Percentiles rank a stretch among this genome's conserved stretches.
Conservation (phyloP, 2,797 vertebrate species). For the Xenopus petersii region DNA sequence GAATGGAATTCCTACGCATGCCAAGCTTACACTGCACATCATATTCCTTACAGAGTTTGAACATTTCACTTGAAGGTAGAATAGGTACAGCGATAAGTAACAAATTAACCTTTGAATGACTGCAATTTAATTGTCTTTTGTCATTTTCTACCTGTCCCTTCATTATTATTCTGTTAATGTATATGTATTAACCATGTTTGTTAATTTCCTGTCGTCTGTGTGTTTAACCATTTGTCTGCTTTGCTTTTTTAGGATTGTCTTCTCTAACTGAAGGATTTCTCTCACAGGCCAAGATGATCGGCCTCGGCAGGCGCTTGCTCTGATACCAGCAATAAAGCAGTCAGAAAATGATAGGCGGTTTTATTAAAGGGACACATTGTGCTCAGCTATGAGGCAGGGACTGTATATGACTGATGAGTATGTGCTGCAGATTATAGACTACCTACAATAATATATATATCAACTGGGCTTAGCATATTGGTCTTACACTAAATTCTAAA, state of each 20-base stretch:
- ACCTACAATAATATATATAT: not conserved
- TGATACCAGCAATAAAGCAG: constrained; percentile 21
- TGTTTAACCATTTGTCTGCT: constrained; percentile 78
- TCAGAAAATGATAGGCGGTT: constrained; percentile 19
- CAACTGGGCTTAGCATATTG: too few species aligned
- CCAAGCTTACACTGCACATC: too few species aligned
- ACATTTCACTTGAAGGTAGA: too few species aligned
- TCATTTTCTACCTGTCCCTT: constrained; percentile 21
- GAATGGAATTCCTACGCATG: not conserved
- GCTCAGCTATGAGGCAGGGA: constrained; percentile 68
- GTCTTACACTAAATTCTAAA: not conserved
- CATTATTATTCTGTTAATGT: constrained; percentile 50
- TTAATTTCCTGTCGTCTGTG: constrained; percentile 60
- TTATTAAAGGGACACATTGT: constrained; percentile 68
- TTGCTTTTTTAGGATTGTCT: constrained; percentile 96
- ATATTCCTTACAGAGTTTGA: not conserved
- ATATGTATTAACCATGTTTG: constrained; percentile 62
- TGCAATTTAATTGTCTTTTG: not conserved
- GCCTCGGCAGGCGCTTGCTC: constrained; percentile 7
- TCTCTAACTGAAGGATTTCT: constrained; percentile 73
- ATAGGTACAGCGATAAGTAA: too few species aligned
- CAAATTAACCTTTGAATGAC: too few species aligned
- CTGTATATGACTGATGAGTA: constrained; percentile 49
- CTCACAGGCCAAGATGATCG: constrained; percentile 68
- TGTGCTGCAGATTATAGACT: constrained; percentile 49